phyloP scores from a whole-genome alignment of 2,797 vertebrate genomes.

The Gadopsis bispinosus region DNA sequence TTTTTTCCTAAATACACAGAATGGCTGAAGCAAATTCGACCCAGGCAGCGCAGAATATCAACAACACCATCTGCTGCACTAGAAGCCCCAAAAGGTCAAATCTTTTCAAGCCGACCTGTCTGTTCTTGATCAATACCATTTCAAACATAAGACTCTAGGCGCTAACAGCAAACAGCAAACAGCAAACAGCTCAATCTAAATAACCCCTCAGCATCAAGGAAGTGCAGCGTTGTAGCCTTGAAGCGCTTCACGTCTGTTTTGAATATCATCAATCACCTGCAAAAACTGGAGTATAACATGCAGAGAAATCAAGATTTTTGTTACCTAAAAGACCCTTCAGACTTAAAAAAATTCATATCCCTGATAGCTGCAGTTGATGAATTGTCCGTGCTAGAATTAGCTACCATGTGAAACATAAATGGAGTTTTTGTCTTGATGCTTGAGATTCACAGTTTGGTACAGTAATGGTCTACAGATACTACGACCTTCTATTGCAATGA shows the following conservation, averaged over 20 bases:
- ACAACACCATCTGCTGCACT: conserved; percentile 43
- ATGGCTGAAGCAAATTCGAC: conserved; percentile 52
- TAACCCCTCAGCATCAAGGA: conserved; percentile 17
- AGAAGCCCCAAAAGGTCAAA: conserved; percentile 46
- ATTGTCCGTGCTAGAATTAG: neutral
- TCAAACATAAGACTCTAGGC: conserved; percentile 35
- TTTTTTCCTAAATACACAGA: conserved; percentile 39
- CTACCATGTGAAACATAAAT: neutral
- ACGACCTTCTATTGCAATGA: neutral
- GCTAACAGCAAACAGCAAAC: conserved; percentile 28
- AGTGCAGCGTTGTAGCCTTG: neutral
- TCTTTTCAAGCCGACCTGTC: conserved; percentile 38
- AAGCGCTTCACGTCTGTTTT: neutral
- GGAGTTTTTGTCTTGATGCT: neutral
- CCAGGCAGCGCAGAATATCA: conserved; percentile 54
- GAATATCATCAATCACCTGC: neutral
- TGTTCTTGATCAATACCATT: conserved; percentile 60
- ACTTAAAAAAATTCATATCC: neutral
- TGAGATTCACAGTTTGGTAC: neutral
- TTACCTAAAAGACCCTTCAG: neutral
- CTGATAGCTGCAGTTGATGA: neutral
- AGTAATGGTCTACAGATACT: neutral
- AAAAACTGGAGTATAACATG: neutral
- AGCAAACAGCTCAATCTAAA: conserved; percentile 37
- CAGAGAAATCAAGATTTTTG: neutral